Base-by-base conservation (phyloP, 2,888 invertebrate species). In the Melieria crassipennis region DNA sequence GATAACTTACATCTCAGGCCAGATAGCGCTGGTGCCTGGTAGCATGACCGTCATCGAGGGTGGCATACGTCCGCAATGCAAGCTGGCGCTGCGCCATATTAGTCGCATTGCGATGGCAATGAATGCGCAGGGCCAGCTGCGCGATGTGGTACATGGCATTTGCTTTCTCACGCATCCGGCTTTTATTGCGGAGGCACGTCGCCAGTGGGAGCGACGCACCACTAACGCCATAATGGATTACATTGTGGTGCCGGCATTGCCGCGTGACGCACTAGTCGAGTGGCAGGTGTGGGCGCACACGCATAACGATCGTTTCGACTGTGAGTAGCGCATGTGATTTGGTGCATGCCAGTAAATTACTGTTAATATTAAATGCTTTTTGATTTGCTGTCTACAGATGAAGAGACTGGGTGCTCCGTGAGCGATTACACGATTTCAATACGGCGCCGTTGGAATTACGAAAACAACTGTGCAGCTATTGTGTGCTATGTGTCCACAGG, bases 201-300 rank as follows among this genome's bases (percentile, higher is more conserved):
- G 92, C 60, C 93, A 95, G 84, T 93, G 96, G 91, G 94, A 91
- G 86, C 90, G 92, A 73, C 91, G 92, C 76, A 94, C 95, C 66
- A 94, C 94, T 73, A 95, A 95, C 86, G 94, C 94, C 65, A 94
- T 95, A 77, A 93, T 94, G 81, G 94, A 95, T 89, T 94, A 94
- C 86, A 92, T 96, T 62, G 94, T 96, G 64, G 93, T 97, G 73
- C 90, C 92, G 45, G 91, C 90, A 43, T 88, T 97, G 82, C 97
- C 97, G 2, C 90, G 93, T 63, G 90, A 88, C 76, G 96, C 96
- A 42, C 88, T 91, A 66, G 92, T 97, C 42, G 97, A 97, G 87
- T 97, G 97, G 97, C 95, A 96, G 85, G 94, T 96, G 73, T 95
- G 95, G 94, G 94, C 94, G 57, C 95, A 95, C 85, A 90, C 92